phyloP scores from a whole-genome alignment of 2,888 invertebrate genomes.

The Patella depressa region DNA sequence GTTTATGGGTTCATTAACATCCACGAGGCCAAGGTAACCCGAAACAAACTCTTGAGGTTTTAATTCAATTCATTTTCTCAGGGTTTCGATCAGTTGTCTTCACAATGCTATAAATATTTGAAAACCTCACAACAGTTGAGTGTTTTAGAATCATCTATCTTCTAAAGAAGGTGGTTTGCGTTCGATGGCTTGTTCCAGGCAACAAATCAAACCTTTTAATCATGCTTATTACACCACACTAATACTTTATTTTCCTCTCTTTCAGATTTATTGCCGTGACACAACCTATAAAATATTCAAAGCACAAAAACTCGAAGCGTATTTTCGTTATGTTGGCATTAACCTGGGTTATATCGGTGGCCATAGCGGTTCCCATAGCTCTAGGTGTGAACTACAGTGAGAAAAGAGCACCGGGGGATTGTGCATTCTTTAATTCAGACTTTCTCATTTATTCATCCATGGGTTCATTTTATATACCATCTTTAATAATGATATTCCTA shows the following conservation, averaged over 20 bases:
- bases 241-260: constrained; percentile 20
- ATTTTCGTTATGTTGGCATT: constrained; percentile 94
- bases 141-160: too few species aligned
- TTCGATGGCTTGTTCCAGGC: too few species aligned
- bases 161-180: too few species aligned
- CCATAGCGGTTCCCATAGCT: constrained; percentile 96
- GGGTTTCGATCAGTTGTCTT: too few species aligned
- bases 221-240: too few species aligned
- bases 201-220: too few species aligned
- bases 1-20: too few species aligned
- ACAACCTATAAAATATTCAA: constrained; percentile 98
- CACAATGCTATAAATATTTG: too few species aligned
- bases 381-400: constrained; percentile 95
- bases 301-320: constrained; percentile 89
- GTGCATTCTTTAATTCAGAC: constrained; percentile 97
- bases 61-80: too few species aligned
- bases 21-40: too few species aligned
- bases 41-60: too few species aligned
- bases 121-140: too few species aligned
- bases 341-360: constrained; percentile 95
- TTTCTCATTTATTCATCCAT: constrained; percentile 98
- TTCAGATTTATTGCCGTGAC: constrained; percentile 97
- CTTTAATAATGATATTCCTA: constrained; percentile 95
- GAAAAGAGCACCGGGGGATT: constrained; percentile 85
- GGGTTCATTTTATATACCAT: constrained; percentile 99